Conservation (phyloP, 2,888 invertebrate species). For the Hirtodrosophila confusa region DNA sequence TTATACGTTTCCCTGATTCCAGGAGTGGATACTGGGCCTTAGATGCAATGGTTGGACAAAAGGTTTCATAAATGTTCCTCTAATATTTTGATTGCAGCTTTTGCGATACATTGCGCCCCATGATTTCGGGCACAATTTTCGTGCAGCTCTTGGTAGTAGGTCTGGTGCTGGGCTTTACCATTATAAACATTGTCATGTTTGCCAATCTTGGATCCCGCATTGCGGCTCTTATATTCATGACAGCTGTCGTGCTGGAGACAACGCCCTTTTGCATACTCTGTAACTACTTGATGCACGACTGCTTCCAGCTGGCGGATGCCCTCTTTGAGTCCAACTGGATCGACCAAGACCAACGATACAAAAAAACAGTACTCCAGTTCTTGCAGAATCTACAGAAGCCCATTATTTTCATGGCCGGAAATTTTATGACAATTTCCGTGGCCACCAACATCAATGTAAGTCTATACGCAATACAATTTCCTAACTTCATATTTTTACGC, state of each 20-base stretch:
- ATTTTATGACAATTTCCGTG: slow-evolving; percentile 73
- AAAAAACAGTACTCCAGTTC: slow-evolving; percentile 60
- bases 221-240: slow-evolving; percentile 58
- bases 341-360: slow-evolving; percentile 58
- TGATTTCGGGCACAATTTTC: slow-evolving; percentile 74
- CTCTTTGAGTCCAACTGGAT: slow-evolving; percentile 77
- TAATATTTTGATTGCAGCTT: slow-evolving; percentile 33
- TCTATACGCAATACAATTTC: not conserved
- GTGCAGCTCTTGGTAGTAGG: slow-evolving; percentile 75
- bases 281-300: slow-evolving; percentile 68
- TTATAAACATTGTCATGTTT: slow-evolving; percentile 71
- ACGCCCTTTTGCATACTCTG: slow-evolving; percentile 76
- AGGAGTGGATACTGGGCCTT: too few species aligned
- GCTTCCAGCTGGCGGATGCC: slow-evolving; percentile 59
- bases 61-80: not conserved
- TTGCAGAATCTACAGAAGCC: slow-evolving; percentile 69
- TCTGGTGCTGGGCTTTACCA: slow-evolving; percentile 65
- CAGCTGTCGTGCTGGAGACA: slow-evolving; percentile 67
- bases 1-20: too few species aligned
- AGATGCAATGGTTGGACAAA: too few species aligned
- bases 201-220: slow-evolving; percentile 65
- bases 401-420: slow-evolving; percentile 69
- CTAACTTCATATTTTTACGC: not conserved
- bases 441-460: slow-evolving; percentile 74
- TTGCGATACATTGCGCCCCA: slow-evolving; percentile 66